Evolutionary conservation across 2,888 invertebrate genomes (phyloP).

Genomic region (Ophonus ardosiacus): DNA sequence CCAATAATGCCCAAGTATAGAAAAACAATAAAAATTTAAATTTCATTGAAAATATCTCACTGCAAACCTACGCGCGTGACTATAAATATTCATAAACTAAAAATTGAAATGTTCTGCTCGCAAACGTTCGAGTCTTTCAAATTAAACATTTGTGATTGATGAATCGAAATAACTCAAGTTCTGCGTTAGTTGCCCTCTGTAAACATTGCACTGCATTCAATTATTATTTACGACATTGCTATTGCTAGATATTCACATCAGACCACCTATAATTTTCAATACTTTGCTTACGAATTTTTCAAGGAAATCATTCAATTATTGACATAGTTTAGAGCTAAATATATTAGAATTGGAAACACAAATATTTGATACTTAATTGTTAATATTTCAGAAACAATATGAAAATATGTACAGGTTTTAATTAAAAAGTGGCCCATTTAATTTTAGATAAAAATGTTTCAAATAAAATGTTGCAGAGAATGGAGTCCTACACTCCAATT

Average conservation of each 20-base stretch:
- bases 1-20: slow-evolving; percentile 15
- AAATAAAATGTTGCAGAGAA: too few species aligned
- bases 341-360: too few species aligned
- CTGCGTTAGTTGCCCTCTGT: slow-evolving; percentile 44
- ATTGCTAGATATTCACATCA: background rate
- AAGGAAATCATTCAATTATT: too few species aligned
- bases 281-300: background rate
- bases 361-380: too few species aligned
- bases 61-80: slow-evolving; percentile 34
- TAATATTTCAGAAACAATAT: too few species aligned
- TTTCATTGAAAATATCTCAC: slow-evolving; percentile 49
- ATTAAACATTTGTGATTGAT: slow-evolving; percentile 59
- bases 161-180: slow-evolving; percentile 56
- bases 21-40: slow-evolving; percentile 47
- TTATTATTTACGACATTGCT: slow-evolving; percentile 44
- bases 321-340: too few species aligned
- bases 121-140: slow-evolving; percentile 53
- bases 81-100: slow-evolving; percentile 53
- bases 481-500: too few species aligned
- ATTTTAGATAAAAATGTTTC: too few species aligned
- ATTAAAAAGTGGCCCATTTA: too few species aligned
- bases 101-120: slow-evolving; percentile 48
- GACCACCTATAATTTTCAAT: slow-evolving; percentile 18
- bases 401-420: too few species aligned
- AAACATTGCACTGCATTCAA: slow-evolving; percentile 42